Conservation (phyloP, 2,797 vertebrate genomes). For the Onychomys torridus region DNA sequence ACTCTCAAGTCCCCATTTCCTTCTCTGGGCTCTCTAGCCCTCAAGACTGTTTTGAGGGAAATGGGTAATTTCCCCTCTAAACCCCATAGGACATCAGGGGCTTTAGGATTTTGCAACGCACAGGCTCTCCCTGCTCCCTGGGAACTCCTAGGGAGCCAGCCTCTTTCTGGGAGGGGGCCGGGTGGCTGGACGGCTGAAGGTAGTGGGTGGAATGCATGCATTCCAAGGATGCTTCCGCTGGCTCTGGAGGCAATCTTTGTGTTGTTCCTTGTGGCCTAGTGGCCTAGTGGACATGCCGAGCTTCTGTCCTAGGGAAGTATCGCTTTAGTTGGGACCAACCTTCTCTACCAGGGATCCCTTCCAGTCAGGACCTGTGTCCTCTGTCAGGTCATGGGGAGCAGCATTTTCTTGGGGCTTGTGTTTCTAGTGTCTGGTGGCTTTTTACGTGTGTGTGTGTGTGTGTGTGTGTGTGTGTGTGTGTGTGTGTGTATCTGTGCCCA, state of each 20-base stretch:
- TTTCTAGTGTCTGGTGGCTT: not conserved
- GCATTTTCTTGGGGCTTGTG: not conserved
- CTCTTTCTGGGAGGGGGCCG: not conserved
- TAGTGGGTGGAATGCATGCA: slow-evolving; percentile 43
- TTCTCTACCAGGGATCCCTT: not conserved
- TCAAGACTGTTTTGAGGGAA: not conserved
- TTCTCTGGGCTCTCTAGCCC: not conserved
- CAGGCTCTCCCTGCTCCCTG: not conserved
- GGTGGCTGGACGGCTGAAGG: not conserved
- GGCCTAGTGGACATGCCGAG: not conserved
- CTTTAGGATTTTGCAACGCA: not conserved
- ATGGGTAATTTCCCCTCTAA: not conserved
- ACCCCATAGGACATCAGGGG: not conserved
- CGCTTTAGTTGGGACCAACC: not conserved
- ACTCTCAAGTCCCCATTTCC: not conserved
- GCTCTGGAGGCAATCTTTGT: slow-evolving; percentile 46
- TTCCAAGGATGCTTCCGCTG: slow-evolving; percentile 44
- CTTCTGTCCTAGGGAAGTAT: not conserved
- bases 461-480: not conserved
- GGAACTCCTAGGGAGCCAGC: not conserved
- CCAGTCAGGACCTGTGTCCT: not conserved
- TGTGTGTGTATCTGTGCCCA: not conserved
- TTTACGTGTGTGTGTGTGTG: not conserved
- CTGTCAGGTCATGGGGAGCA: not conserved
- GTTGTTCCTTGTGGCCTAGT: not conserved